Evolutionary conservation across 1,140 invertebrate genomes (phyloP).

Genomic region (Chlorops oryzae): DNA sequence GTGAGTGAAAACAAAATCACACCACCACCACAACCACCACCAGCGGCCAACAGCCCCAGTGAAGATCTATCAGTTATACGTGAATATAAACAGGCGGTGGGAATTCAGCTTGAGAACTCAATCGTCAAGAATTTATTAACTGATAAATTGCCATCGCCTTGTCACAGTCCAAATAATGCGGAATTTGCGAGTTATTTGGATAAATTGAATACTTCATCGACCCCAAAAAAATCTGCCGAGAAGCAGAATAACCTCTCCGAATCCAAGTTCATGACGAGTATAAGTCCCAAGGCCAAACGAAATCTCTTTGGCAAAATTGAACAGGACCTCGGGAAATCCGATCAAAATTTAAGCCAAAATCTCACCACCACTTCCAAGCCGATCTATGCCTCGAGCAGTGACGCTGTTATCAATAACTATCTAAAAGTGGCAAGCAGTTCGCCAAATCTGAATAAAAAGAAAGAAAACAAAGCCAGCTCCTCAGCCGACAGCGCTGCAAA

Average conservation of each 20-base stretch:
- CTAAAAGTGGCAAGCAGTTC: constrained; percentile 27
- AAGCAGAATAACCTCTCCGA: constrained; percentile 43
- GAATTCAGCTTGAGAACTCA: constrained; percentile 13
- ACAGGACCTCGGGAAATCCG: constrained; percentile 19
- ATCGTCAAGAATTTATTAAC: constrained; percentile 15
- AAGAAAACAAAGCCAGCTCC: constrained; percentile 35
- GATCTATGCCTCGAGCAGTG: constrained; percentile 8
- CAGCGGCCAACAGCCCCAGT: constrained; percentile 18
- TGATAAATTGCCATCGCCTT: constrained; percentile 9
- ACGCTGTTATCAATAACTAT: constrained; percentile 41
- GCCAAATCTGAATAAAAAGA: constrained; percentile 34
- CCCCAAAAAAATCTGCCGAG: constrained; percentile 1
- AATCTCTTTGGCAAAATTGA: constrained; percentile 25
- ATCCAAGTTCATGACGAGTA: no score
- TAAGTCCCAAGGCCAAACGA: constrained; percentile 12
- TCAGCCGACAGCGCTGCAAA: constrained; percentile 13
- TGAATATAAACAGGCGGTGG: constrained; percentile 38
- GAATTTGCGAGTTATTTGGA: constrained; percentile 34
- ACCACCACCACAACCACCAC: background rate
- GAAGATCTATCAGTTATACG: constrained; percentile 35
- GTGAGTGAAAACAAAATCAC: background rate
- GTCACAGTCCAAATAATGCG: constrained; percentile 26
- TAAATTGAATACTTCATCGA: constrained; percentile 26
- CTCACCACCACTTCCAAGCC: background rate
- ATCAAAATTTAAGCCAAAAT: constrained; percentile 11